A percentile compares a stretch with the other conserved stretches of the same genome.
These are phyloP conservation scores for Crossocerus cetratus DNA, from an alignment of 2,888 invertebrate genomes.

Conservation along the genomic window DNA sequence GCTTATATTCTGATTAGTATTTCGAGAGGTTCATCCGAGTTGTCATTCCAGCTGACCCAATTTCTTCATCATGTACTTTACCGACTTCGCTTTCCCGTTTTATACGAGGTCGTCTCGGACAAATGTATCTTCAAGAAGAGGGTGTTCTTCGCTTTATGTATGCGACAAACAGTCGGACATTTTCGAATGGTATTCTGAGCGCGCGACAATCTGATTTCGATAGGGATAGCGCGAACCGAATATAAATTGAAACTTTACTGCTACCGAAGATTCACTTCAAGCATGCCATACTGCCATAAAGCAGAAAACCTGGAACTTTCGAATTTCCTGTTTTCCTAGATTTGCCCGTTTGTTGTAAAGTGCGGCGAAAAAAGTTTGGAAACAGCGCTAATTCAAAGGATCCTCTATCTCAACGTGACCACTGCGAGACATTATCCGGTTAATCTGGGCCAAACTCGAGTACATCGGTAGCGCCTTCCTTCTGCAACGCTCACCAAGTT, in stretches of 20 bases:
- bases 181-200: background rate
- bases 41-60: too few relatives aligned
- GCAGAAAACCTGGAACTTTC: background rate
- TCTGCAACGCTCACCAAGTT: background rate
- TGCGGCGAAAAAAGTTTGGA: background rate
- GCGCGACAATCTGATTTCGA: constrained; percentile 30
- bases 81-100: too few relatives aligned
- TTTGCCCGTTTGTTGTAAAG: background rate
- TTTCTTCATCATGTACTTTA: too few relatives aligned
- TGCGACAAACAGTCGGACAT: constrained; percentile 1
- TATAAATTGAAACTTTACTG: constrained; percentile 24
- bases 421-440: background rate
- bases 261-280: constrained; percentile 15
- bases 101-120: too few relatives aligned
- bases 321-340: background rate
- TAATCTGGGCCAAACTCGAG: background rate
- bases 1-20: too few relatives aligned
- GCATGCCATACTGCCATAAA: constrained; percentile 9
- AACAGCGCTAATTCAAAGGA: background rate
- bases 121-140: too few relatives aligned
- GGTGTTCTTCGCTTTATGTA: background rate
- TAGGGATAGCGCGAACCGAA: constrained; percentile 29
- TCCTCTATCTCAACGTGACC: background rate
- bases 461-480: background rate
- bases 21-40: too few relatives aligned